Conservation (phyloP, 2,113 vertebrate species). For the Cyprinodon tularosa region DNA sequence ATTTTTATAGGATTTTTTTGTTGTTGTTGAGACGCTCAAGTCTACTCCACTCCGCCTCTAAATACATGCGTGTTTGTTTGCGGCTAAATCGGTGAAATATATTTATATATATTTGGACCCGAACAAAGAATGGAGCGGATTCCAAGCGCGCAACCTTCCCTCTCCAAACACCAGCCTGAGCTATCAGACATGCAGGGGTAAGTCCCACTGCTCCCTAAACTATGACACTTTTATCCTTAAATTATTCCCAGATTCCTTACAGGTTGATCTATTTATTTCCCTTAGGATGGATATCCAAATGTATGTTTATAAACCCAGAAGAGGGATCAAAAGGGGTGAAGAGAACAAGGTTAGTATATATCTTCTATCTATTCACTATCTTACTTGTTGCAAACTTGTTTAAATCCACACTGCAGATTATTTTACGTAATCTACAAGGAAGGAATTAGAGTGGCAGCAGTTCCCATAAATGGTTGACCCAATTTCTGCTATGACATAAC, state of each 20-base stretch:
- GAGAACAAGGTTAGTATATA: constrained; percentile 87
- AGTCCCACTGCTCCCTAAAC: constrained; percentile 59
- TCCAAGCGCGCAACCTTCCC: constrained; percentile 87
- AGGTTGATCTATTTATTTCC: constrained; percentile 12
- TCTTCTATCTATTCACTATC: background rate
- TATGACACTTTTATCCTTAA: background rate
- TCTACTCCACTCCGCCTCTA: constrained; percentile 1
- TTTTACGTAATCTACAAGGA: constrained; percentile 6
- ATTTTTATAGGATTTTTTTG: background rate
- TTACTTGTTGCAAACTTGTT: background rate
- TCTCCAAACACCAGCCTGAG: constrained; percentile 84
- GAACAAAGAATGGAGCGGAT: constrained; percentile 87
- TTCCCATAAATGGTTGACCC: constrained; percentile 61
- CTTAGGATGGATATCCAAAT: constrained; percentile 93
- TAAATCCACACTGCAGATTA: background rate
- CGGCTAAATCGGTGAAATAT: constrained; percentile 29
- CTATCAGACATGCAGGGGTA: constrained; percentile 87
- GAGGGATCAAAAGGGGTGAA: constrained; percentile 90
- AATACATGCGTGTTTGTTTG: constrained; percentile 37
- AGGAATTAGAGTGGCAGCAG: constrained; percentile 17
- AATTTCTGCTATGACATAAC: constrained; percentile 72
- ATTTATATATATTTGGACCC: constrained; percentile 24
- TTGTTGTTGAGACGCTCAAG: background rate
- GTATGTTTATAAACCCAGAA: constrained; percentile 92
- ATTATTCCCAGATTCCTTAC: background rate